phyloP scores from a whole-genome alignment of 2,797 vertebrate genomes.

The Cossypha heuglini region DNA sequence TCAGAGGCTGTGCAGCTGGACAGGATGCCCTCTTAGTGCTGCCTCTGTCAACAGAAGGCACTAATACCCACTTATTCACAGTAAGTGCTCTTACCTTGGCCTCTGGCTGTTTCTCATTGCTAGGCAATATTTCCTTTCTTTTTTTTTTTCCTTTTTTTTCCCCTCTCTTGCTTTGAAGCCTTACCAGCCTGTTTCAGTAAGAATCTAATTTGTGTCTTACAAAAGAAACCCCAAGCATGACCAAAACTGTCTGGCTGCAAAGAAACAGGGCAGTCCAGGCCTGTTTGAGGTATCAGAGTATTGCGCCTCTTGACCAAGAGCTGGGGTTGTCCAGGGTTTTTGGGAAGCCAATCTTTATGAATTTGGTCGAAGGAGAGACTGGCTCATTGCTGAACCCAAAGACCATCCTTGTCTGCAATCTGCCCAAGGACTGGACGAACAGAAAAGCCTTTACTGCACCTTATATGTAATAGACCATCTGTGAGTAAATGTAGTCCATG shows the following conservation, averaged over 20 bases:
- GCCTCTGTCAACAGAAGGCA: slow-evolving; percentile 25
- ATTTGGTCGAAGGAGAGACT: neutral
- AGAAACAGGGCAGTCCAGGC: neutral
- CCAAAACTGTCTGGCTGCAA: neutral
- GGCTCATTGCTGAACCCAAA: neutral
- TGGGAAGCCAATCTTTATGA: neutral
- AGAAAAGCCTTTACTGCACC: neutral
- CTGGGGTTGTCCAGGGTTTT: neutral
- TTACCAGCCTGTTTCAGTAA: neutral
- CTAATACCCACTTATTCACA: neutral
- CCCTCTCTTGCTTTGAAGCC: neutral
- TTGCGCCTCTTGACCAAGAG: fast-evolving
- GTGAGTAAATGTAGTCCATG: slow-evolving; percentile 29
- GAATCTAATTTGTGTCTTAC: neutral
- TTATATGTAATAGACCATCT: neutral
- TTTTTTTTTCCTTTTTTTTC: fast-evolving
- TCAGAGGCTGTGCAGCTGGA: neutral
- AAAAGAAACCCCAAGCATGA: neutral
- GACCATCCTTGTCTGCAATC: neutral
- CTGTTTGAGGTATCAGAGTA: fast-evolving
- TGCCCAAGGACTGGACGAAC: fast-evolving
- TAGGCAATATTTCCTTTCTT: neutral
- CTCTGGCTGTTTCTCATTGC: neutral
- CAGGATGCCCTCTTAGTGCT: neutral
- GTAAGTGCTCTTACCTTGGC: neutral